These are phyloP conservation scores for Diplogasteroides magnus DNA, from an alignment of 1,140 invertebrate genomes.

Conservation along the genomic window DNA sequence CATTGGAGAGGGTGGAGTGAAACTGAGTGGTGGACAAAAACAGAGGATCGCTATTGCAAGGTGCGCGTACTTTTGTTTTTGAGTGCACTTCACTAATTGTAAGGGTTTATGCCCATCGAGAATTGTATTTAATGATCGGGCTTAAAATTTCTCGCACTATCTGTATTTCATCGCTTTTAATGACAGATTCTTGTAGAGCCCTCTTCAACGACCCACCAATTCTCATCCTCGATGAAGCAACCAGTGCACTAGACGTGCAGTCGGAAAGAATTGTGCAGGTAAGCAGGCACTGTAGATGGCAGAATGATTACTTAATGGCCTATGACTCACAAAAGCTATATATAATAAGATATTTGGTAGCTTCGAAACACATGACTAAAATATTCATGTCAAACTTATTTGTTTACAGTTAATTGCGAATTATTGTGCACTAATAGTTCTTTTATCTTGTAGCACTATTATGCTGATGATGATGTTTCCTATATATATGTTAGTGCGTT, in stretches of 20 bases:
- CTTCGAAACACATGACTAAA: too few relatives aligned
- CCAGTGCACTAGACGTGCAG: conserved; percentile 59
- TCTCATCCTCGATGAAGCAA: conserved; percentile 60
- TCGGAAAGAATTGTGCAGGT: conserved; percentile 50
- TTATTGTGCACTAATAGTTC: background rate
- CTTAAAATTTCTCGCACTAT: conserved; percentile 1
- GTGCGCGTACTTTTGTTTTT: too few relatives aligned
- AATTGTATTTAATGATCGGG: conserved; percentile 1
- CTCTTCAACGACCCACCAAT: too few relatives aligned
- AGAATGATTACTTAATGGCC: too few relatives aligned
- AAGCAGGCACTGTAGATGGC: too few relatives aligned
- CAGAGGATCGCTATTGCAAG: conserved; percentile 32
- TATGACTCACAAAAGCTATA: too few relatives aligned
- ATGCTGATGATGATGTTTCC: background rate
- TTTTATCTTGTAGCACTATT: background rate
- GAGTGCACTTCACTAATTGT: conserved; percentile 51
- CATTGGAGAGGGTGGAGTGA: conserved; percentile 38
- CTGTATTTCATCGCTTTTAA: conserved; percentile 55
- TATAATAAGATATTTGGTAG: too few relatives aligned
- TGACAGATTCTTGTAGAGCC: too few relatives aligned
- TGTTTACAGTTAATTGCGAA: too few relatives aligned
- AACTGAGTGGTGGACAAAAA: conserved; percentile 38
- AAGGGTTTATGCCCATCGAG: background rate
- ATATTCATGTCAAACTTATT: too few relatives aligned
- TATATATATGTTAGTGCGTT: background rate